Evolutionary conservation across 64 coral and sea anemone species (phyloP).

Genomic region (Dendrophyllia cribrosa): DNA sequence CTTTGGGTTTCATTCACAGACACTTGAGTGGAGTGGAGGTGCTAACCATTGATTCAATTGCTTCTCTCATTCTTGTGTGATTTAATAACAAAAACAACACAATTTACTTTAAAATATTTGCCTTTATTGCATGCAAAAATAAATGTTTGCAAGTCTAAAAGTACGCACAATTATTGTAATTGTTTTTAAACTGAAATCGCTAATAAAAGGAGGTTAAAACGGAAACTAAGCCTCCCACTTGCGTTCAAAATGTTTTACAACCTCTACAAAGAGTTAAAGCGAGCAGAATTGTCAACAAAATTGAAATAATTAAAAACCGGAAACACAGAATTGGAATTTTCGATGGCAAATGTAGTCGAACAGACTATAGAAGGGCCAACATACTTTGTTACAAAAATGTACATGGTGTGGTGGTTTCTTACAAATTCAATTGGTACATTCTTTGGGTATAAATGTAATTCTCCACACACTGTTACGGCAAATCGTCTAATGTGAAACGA

Average conservation of each 20-base stretch:
- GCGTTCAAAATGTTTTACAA: background rate
- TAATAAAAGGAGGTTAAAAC: background rate
- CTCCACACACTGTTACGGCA: background rate
- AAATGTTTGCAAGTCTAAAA: conserved; percentile 22
- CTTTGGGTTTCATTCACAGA: too few species aligned
- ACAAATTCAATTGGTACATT: background rate
- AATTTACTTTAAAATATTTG: background rate
- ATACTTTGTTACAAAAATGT: background rate
- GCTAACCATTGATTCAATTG: too few species aligned
- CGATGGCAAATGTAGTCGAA: too few species aligned
- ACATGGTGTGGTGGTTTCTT: background rate
- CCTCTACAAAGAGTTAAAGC: background rate
- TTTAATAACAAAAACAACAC: background rate
- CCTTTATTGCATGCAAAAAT: conserved; percentile 45
- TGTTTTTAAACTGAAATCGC: background rate
- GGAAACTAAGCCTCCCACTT: background rate
- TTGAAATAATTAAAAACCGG: background rate
- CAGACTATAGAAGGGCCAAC: too few species aligned
- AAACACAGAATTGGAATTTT: too few species aligned
- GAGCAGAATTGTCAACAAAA: background rate
- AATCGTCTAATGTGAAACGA: background rate
- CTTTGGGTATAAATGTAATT: background rate
- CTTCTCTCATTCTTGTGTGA: too few species aligned
- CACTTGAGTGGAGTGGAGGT: too few species aligned
- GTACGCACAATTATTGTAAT: background rate